These are phyloP conservation scores for Acrocephalus arundinaceus DNA, from an alignment of 2,113 vertebrate genomes.

Conservation along the genomic window DNA sequence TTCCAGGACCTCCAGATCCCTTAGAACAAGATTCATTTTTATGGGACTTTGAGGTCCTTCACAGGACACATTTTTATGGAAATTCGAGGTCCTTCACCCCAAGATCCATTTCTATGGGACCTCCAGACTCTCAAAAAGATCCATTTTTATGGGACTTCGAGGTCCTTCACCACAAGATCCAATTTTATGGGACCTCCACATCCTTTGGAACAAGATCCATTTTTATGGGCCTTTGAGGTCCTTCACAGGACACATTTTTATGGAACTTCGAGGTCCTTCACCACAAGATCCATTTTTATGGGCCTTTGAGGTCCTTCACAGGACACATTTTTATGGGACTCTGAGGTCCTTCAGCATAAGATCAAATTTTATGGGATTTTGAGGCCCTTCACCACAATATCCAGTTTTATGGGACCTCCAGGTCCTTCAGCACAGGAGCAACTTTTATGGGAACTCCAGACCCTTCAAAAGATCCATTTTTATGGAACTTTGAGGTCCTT, in stretches of 20 bases:
- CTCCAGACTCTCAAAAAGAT: neutral
- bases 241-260: neutral
- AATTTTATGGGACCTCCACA: rapidly evolving
- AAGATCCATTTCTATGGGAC: neutral
- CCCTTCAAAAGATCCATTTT: neutral
- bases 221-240: rapidly evolving
- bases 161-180: neutral
- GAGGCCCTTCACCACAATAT: no score
- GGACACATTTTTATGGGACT: no score
- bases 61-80: neutral
- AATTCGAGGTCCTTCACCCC: neutral
- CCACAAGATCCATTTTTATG: rapidly evolving
- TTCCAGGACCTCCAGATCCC: no score
- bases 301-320: no score
- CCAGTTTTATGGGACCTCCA: no score
- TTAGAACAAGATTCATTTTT: neutral
- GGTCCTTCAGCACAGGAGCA: no score
- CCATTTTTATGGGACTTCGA: neutral
- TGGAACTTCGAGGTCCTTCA: rapidly evolving
- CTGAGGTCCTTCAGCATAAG: no score
- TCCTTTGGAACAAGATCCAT: neutral
- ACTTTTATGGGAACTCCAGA: rapidly evolving
- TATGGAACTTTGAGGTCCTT: rapidly evolving
- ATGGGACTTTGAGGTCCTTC: neutral
- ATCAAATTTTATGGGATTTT: no score